Evolutionary conservation across 2,113 vertebrate genomes (phyloP).

Genomic region (Amazona guildingii): DNA sequence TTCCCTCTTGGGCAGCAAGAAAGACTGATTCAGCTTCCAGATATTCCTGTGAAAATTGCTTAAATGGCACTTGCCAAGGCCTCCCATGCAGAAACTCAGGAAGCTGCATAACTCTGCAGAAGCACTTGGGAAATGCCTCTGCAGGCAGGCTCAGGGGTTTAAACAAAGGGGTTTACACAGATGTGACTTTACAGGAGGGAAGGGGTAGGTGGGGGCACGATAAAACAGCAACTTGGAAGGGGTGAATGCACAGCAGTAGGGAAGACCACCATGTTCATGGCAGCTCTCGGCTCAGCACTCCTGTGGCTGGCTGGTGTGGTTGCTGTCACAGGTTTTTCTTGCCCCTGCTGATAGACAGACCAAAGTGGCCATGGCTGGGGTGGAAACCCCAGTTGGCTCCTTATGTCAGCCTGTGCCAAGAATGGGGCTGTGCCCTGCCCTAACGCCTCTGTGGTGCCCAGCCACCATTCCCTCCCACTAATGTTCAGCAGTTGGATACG

Average conservation of each 20-base stretch:
- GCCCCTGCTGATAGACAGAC: background rate
- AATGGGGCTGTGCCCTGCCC: background rate
- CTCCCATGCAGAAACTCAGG: background rate
- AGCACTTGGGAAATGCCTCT: fast-evolving
- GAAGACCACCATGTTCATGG: background rate
- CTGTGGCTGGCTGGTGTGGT: fast-evolving
- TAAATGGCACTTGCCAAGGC: background rate
- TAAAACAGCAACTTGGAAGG: background rate
- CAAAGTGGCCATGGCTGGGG: background rate
- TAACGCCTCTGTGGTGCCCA: background rate
- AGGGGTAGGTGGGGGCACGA: background rate
- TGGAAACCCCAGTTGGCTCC: fast-evolving
- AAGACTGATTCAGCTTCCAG: background rate
- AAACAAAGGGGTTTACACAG: background rate
- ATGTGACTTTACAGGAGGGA: background rate
- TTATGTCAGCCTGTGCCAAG: background rate
- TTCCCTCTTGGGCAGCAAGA: background rate
- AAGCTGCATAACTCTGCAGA: background rate
- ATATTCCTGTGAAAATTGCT: background rate
- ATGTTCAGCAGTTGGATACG: background rate
- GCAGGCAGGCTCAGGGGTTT: background rate
- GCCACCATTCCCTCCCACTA: background rate
- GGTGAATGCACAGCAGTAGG: background rate
- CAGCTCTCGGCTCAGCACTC: fast-evolving
- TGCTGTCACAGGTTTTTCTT: background rate